Conservation (phyloP, 2,113 vertebrate genomes). For the Burhinus bistriatus region DNA sequence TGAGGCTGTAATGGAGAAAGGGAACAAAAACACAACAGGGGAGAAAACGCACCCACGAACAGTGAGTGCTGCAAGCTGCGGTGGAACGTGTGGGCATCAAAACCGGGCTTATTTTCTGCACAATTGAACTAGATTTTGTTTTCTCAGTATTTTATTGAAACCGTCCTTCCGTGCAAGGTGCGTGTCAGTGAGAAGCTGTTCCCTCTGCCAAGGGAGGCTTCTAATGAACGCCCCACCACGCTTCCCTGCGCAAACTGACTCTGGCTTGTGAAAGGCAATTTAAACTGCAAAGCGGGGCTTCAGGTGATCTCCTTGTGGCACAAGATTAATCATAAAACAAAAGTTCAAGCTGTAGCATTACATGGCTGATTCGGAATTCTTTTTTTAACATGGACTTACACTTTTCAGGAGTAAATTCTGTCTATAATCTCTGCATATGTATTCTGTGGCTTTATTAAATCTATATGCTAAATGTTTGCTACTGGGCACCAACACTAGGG, state of each 20-base stretch:
- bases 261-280: neutral
- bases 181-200: neutral
- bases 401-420: neutral
- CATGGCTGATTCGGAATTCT: neutral
- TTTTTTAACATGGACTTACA: accelerated
- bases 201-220: neutral
- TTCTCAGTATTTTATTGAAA: neutral
- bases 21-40: accelerated
- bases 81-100: neutral
- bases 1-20: neutral
- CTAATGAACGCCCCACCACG: neutral
- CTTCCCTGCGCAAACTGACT: neutral
- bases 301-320: constrained; percentile 24
- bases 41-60: neutral
- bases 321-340: neutral
- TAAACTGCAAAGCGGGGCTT: neutral
- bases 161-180: neutral
- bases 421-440: neutral
- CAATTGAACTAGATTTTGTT: neutral
- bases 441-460: neutral
- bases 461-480: neutral
- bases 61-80: neutral
- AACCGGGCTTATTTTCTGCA: neutral
- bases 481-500: accelerated
- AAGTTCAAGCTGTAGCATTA: neutral